Evolutionary conservation across 2,888 invertebrate species (phyloP), one percentile per base, ranked within the genome.

Genomic region (Trypoxylon attenuatum): DNA sequence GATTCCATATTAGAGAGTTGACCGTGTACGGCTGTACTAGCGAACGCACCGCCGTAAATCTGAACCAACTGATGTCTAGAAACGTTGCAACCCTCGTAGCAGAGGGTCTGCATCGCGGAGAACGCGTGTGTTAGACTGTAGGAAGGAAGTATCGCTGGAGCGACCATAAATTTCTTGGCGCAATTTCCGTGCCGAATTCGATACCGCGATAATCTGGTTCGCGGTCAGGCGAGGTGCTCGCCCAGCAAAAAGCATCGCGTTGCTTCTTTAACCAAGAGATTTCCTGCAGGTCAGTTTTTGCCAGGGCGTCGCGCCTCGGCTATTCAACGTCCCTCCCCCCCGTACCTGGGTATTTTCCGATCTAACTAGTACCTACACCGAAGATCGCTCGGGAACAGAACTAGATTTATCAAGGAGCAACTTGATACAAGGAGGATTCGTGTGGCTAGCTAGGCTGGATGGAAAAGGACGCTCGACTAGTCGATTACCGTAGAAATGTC

Each of bases 191-290:
- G 69, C 72, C 73, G 59, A 68, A 71, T 76, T 74, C 76, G 78
- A 76, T 75, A 75, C 72, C 75, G 25, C 39, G 76, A 74, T 78
- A 78, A 79, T 72, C 74, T 70, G 63, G 71, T 78, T 71, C 68
- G 70, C 60, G 70, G 70, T 68, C 64, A 57, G 27, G 25, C 15
- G 55, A 45, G 29, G 53, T 53, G 39, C 27, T 29, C 8, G 22
- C 16, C 13, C 42, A n/a, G 69, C 71, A 77, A 73, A 77, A 77
- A 75, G 25, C 43, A 49, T 45, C 13, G 39, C 25, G 42, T 25
- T 45, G 38, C 51, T 45, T 56, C 55, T 41, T 45, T 42, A 15
- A 49, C 23, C 66, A 58, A 61, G 68, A 55, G 71, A 69, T n/a
- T n/a, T n/a, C 67, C 71, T 69, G 70, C 66, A 69, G 68, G 49